Evolutionary conservation across 1,140 invertebrate genomes (phyloP).

Genomic region (Pseudomyrmex flavicornis): DNA sequence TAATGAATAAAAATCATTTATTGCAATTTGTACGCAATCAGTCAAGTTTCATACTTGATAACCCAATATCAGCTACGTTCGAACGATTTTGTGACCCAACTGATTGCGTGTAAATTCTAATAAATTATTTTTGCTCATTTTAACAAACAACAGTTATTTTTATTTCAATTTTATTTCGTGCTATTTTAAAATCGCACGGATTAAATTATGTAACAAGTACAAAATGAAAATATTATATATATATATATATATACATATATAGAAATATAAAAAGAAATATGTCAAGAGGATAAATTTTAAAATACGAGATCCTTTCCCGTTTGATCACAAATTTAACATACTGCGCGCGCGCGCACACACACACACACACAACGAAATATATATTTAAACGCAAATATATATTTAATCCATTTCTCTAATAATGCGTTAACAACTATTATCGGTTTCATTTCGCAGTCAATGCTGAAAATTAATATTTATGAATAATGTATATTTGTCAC

Average conservation of each 20-base stretch:
- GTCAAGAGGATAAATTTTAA: not conserved
- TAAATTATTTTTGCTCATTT: too few species aligned
- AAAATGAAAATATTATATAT: not conserved
- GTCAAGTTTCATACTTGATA: too few species aligned
- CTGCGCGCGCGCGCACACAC: not conserved
- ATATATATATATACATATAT: too few species aligned
- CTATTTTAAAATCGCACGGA: not conserved
- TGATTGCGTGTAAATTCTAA: too few species aligned
- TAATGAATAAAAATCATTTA: too few species aligned
- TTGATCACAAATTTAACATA: not conserved
- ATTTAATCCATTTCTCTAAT: conserved; percentile 16
- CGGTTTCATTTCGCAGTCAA: conserved; percentile 1
- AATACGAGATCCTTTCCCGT: not conserved
- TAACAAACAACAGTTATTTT: too few species aligned
- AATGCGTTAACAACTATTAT: conserved; percentile 28
- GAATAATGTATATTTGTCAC: not conserved
- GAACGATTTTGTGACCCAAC: too few species aligned
- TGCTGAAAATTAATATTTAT: conserved; percentile 9
- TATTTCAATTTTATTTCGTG: not conserved
- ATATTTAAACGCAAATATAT: conserved; percentile 16
- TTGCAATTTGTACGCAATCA: too few species aligned
- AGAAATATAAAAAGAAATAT: not conserved
- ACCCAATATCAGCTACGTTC: too few species aligned
- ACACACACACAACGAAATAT: not conserved
- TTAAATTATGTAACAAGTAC: conserved; percentile 3